Evolutionary conservation across 2,888 invertebrate genomes (phyloP).

Genomic region (Mesochorus sp.): DNA sequence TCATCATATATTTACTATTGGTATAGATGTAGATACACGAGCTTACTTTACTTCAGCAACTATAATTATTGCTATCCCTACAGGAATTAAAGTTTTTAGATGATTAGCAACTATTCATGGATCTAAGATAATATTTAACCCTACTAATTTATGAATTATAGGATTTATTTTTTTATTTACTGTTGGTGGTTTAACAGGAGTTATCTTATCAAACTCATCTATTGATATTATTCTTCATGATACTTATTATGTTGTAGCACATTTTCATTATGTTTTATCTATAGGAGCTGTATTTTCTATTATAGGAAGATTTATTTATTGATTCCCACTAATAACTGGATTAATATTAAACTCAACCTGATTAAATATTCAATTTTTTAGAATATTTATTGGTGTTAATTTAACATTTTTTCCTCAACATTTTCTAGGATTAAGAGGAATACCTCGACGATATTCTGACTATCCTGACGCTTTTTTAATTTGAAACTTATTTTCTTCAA

Average conservation of each 20-base stretch:
- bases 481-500: slow-evolving; percentile 88
- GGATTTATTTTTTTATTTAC: slow-evolving; percentile 92
- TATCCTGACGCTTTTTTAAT: slow-evolving; percentile 87
- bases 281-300: slow-evolving; percentile 92
- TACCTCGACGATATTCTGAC: slow-evolving; percentile 90
- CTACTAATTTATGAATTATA: slow-evolving; percentile 86
- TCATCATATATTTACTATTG: slow-evolving; percentile 93
- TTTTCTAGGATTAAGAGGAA: slow-evolving; percentile 88
- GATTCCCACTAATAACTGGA: slow-evolving; percentile 88
- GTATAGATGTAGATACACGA: slow-evolving; percentile 92
- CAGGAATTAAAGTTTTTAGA: slow-evolving; percentile 92
- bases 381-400: slow-evolving; percentile 90
- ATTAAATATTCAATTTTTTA: slow-evolving; percentile 88
- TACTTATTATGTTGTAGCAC: slow-evolving; percentile 93
- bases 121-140: slow-evolving; percentile 84
- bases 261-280: slow-evolving; percentile 92
- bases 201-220: slow-evolving; percentile 88
- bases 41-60: slow-evolving; percentile 93
- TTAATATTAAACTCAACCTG: slow-evolving; percentile 84
- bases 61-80: slow-evolving; percentile 93
- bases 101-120: slow-evolving; percentile 88
- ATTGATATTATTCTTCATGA: slow-evolving; percentile 91
- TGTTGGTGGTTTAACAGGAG: slow-evolving; percentile 88
- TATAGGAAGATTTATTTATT: slow-evolving; percentile 88
- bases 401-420: slow-evolving; percentile 91